A percentile compares a stretch with the other conserved stretches of the same genome.
Conservation (phyloP, 2,113 vertebrate genomes). For the Osmerus mordax region DNA sequence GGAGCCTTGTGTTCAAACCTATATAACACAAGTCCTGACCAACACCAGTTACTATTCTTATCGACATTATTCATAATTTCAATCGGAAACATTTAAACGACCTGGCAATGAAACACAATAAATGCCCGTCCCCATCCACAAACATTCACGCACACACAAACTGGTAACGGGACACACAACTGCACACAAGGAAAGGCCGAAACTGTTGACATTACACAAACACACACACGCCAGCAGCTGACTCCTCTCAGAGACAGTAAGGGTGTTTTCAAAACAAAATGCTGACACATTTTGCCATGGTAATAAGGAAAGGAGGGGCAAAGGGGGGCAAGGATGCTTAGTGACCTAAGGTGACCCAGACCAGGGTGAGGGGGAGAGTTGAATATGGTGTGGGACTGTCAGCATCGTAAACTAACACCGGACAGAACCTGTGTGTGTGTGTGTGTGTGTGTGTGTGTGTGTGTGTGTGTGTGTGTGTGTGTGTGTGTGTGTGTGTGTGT, state of each 20-base stretch:
- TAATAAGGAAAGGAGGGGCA: neutral
- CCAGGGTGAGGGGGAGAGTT: neutral
- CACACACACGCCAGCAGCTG: slow-evolving; percentile 32
- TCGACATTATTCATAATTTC: too few species aligned
- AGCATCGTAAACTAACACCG: slow-evolving; percentile 11
- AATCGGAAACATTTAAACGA: too few species aligned
- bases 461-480: slow-evolving; percentile 11
- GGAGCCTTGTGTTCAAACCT: too few species aligned
- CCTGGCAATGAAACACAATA: neutral
- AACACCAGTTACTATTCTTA: too few species aligned
- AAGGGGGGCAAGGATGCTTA: neutral
- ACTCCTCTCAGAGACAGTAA: slow-evolving; percentile 8
- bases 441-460: neutral
- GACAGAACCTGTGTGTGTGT: neutral
- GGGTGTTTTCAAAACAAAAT: slow-evolving; percentile 28
- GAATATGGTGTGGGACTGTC: slow-evolving; percentile 15
- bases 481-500: neutral
- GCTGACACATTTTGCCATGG: slow-evolving; percentile 6
- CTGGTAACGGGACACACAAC: neutral
- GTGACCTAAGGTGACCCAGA: neutral
- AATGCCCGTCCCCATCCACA: slow-evolving; percentile 7
- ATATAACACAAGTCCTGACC: too few species aligned
- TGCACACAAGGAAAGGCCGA: neutral
- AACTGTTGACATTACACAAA: neutral
- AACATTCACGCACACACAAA: slow-evolving; percentile 13